Base-by-base conservation (phyloP, 2,888 invertebrate genomes). In the Ligdia adustata region DNA sequence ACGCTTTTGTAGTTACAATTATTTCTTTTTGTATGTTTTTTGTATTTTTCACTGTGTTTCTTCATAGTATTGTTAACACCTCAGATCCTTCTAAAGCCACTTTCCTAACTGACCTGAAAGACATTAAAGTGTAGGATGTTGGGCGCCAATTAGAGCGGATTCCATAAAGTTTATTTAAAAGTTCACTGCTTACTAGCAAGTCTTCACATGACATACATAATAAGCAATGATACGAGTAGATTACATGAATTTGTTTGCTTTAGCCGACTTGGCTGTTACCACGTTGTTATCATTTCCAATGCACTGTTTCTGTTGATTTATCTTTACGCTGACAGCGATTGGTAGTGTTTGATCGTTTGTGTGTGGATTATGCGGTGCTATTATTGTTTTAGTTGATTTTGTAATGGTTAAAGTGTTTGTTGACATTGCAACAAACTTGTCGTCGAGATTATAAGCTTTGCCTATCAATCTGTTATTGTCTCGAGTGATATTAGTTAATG, bases 221-320 rank as follows among this genome's bases (percentile, higher is more conserved):
- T n/a, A n/a, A n/a, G n/a, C n/a, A n/a, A n/a, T n/a, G n/a, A n/a
- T n/a, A n/a, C n/a, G n/a, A n/a, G n/a, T n/a, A n/a, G n/a, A n/a
- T 37, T 27, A 6, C 5, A 16, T 22, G 6, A 31, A 28, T 38
- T 24, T 52, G 46, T 53, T 56, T 55, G 40, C 40, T 51, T 46
- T 44, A 37, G 9, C 16, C 14, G 11, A 18, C 29, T 13, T 35
- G 14, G 16, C 29, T 35, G 39, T 61, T 32, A 15, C 40, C 15
- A 45, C n/a, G 15, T 35, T 55, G 55, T 57, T 54, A 45, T 28
- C 45, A 49, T 58, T 52, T 9, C 45, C 39, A 53, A 47, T 52
- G 18, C 34, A 52, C 34, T 40, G 50, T 39, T 57, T 28, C 28
- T 45, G 51, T 49, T 44, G 34, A 59, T 55, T 55, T 48, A 48